phyloP scores from a whole-genome alignment of 2,888 invertebrate species.

The Drosophila siamana region DNA sequence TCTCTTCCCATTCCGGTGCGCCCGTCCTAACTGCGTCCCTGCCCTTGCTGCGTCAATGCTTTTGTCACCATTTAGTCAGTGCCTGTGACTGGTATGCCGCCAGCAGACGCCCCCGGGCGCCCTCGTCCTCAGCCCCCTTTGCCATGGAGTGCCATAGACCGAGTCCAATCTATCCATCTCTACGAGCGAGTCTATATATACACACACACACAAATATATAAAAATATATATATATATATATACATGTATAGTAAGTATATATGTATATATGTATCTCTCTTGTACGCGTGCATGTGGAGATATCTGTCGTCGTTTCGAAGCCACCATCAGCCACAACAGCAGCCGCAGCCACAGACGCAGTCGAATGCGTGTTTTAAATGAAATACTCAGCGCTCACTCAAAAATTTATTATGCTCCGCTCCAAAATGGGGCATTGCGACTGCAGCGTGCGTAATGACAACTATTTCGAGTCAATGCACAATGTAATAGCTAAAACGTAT shows the following conservation, averaged over 20 bases:
- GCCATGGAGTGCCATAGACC: background rate
- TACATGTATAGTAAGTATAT: conserved; percentile 14
- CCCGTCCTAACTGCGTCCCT: conserved; percentile 10
- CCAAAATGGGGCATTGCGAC: conserved; percentile 22
- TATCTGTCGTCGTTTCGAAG: conserved; percentile 69
- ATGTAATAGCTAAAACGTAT: background rate
- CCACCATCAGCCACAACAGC: conserved; percentile 43
- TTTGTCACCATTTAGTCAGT: conserved; percentile 66
- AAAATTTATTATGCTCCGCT: conserved; percentile 59
- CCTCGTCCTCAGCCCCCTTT: background rate
- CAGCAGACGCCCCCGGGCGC: conserved; percentile 48
- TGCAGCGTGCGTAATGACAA: conserved; percentile 5
- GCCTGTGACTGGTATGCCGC: conserved; percentile 51
- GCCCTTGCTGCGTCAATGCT: conserved; percentile 35
- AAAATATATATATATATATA: background rate
- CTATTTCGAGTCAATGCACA: background rate
- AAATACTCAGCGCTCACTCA: conserved; percentile 76
- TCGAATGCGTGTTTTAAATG: conserved; percentile 76
- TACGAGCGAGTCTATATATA: conserved; percentile 22
- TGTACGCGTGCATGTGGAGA: conserved; percentile 57
- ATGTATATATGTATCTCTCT: conserved; percentile 70
- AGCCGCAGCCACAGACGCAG: conserved; percentile 48
- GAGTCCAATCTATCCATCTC: conserved; percentile 70
- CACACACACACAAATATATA: background rate
- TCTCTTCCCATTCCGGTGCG: conserved; percentile 23